Base-by-base conservation (phyloP, 2,113 vertebrate species). In the Xiphophorus couchianus region DNA sequence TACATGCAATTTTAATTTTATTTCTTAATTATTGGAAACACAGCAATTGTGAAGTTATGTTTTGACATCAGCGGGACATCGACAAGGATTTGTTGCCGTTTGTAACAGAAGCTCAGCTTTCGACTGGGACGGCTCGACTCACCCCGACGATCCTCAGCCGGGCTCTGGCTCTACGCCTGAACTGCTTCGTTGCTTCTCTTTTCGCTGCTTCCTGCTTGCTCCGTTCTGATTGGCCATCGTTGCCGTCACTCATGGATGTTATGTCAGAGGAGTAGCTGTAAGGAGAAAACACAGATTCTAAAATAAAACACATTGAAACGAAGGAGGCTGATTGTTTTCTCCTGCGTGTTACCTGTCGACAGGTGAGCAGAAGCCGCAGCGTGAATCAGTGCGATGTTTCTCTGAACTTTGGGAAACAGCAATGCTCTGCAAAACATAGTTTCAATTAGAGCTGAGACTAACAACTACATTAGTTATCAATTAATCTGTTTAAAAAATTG, bases 121-220 rank as follows among this genome's bases (percentile, higher is more conserved):
- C 10, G 62, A 11, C 29, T 7, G 1, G 39, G 14, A 2, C 1
- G 48, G 15, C 12, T 31, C 6, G 3, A 37, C 28, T 69, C 60
- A 99, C 97, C 31, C 94, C 96, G 11, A 94, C 97, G 84, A 99
- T 96, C 7, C 94, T 94, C n/a, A 99, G 95, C 17, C 96, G 93
- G 29, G 96, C 96, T 5, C 94, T 93, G 4, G 95, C 92, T 86
- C 95, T 94, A 61, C 96, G 95, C 64, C 95, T 93, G 81, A 95
- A 90, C 64, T 95, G 94, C 89, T 95, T 98, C n/a, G 89, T 89
- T 0, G 88, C 73, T 0, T 77, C 79, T 14, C 92, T 84, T 73
- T 90, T 94, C 73, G 72, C 80, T 0, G 77, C 85, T 58, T 92
- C 81, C 66, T 92, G 93, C 5, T 64, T 0, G 58, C 84, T 83